Evolutionary conservation across 2,113 vertebrate species (phyloP).

Genomic region (Syngnathus typhle): DNA sequence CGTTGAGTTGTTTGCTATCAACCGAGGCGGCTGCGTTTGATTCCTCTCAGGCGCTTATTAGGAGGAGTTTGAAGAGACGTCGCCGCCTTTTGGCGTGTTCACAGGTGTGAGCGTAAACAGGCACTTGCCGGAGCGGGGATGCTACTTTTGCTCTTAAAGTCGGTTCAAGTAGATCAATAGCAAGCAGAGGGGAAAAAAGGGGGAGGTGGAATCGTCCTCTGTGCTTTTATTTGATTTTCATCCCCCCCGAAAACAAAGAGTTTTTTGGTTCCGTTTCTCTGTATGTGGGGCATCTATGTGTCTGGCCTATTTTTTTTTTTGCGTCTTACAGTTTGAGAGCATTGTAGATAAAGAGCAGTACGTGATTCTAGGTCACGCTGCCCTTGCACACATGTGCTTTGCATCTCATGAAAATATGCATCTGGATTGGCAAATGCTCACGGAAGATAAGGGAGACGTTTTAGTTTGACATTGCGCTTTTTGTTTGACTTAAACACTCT

Average conservation of each 20-base stretch:
- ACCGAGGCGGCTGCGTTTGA: conserved; percentile 48
- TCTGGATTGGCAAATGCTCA: not conserved
- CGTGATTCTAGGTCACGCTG: conserved; percentile 48
- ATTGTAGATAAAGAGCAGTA: conserved; percentile 35
- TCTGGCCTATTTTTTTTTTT: conserved; percentile 39
- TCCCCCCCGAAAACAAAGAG: conserved; percentile 15
- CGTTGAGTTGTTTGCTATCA: conserved; percentile 42
- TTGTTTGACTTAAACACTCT: conserved; percentile 24
- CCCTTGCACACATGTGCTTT: conserved; percentile 30
- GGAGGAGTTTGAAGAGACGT: conserved; percentile 46
- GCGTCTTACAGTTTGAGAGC: conserved; percentile 23
- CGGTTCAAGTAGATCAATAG: conserved; percentile 70
- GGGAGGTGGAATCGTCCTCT: conserved; percentile 24
- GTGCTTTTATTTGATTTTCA: conserved; percentile 11
- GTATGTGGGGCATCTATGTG: conserved; percentile 34
- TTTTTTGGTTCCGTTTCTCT: not conserved
- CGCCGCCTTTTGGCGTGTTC: conserved; percentile 49
- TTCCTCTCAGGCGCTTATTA: conserved; percentile 66
- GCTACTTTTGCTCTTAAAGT: conserved; percentile 64
- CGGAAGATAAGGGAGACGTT: not conserved
- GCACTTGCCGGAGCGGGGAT: conserved; percentile 44
- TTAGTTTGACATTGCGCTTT: conserved; percentile 3
- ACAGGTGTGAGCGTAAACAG: conserved; percentile 12
- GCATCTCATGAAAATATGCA: conserved; percentile 22
- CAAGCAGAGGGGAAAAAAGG: conserved; percentile 51